These are phyloP conservation scores for Ciona savignyi DNA, from an alignment of 23 tunicate genomes.

Conservation along the genomic window DNA sequence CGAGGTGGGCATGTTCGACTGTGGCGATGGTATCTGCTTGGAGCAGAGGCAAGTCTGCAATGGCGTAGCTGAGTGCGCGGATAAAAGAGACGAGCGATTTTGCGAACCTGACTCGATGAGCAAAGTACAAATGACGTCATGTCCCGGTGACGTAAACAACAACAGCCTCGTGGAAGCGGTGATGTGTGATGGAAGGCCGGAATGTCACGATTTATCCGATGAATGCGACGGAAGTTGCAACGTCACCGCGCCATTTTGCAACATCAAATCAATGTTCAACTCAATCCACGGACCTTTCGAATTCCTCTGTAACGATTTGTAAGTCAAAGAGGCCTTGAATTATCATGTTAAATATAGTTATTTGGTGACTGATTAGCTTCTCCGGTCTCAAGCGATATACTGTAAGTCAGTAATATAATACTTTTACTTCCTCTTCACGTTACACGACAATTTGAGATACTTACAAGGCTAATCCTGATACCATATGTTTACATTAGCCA, in stretches of 20 bases:
- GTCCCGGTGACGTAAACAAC: constrained; percentile 67
- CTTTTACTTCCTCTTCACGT: not conserved
- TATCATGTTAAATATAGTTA: no score
- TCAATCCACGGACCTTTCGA: constrained; percentile 27
- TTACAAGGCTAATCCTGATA: no score
- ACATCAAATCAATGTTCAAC: constrained; percentile 14
- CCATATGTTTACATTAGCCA: no score
- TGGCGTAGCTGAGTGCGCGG: constrained; percentile 34
- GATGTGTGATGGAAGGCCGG: constrained; percentile 59
- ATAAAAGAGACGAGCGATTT: constrained; percentile 23
- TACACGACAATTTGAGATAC: not conserved
- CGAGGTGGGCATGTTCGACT: constrained; percentile 30
- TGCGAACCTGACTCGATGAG: constrained; percentile 7
- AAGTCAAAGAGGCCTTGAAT: no score
- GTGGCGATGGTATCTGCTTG: constrained; percentile 39
- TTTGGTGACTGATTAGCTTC: no score
- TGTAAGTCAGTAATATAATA: no score
- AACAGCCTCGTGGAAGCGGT: constrained; percentile 19
- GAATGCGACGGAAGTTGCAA: constrained; percentile 52
- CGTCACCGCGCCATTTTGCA: constrained; percentile 29
- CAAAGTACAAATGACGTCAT: constrained; percentile 12
- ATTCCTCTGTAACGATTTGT: constrained; percentile 38
- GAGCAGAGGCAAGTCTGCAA: constrained; percentile 27
- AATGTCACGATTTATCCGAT: constrained; percentile 50
- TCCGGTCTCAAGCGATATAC: no score